Conservation (phyloP, 1,140 invertebrate species). For the Apis laboriosa region DNA sequence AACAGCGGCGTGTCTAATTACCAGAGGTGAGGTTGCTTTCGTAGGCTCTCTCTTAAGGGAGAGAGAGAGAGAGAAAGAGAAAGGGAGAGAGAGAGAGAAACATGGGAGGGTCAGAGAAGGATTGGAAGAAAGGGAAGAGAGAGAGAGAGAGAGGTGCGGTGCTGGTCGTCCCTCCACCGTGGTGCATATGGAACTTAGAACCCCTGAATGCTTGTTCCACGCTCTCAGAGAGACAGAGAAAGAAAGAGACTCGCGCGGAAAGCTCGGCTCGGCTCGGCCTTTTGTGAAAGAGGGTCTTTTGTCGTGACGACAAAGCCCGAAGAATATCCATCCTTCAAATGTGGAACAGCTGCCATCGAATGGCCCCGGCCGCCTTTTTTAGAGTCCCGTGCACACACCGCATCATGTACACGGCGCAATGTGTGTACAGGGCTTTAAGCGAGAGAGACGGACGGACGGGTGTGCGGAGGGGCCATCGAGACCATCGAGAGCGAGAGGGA, state of each 20-base stretch:
- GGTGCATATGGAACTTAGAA: conserved; percentile 56
- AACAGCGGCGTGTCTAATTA: conserved; percentile 12
- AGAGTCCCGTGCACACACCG: conserved; percentile 62
- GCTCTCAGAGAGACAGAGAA: conserved; percentile 40
- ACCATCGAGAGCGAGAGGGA: conserved; percentile 1
- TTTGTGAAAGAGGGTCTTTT: conserved; percentile 76
- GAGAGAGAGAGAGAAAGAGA: neutral
- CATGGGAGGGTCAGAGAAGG: conserved; percentile 25
- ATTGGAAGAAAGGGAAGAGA: neutral
- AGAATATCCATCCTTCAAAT: conserved; percentile 79
- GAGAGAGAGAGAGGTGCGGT: no score
- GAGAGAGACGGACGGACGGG: conserved; percentile 2
- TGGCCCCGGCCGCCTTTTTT: conserved; percentile 69
- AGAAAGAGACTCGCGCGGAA: conserved; percentile 56
- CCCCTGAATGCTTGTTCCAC: conserved; percentile 52
- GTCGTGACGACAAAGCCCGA: conserved; percentile 77
- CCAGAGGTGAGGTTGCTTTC: conserved; percentile 20
- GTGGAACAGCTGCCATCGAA: conserved; percentile 80
- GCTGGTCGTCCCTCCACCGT: conserved; percentile 6
- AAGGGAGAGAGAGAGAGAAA: neutral
- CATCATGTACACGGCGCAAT: conserved; percentile 37
- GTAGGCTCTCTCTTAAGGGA: neutral
- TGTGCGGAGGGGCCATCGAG: neutral
- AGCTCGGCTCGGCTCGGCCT: conserved; percentile 67
- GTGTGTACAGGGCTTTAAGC: conserved; percentile 53